phyloP scores from a whole-genome alignment of 1,140 invertebrate species.

The Trachymyrmex septentrionalis region DNA sequence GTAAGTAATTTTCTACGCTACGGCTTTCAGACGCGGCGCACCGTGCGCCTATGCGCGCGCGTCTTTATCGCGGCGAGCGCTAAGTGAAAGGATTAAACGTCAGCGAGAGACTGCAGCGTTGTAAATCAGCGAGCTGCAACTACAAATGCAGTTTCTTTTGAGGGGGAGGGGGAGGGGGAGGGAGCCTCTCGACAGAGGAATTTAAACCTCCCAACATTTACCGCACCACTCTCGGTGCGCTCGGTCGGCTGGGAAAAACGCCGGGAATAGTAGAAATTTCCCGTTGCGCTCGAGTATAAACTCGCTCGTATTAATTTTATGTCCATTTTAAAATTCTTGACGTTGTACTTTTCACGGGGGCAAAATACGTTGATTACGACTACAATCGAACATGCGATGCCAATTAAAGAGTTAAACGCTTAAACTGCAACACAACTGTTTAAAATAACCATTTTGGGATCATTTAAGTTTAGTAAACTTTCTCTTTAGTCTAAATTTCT shows the following conservation, averaged over 20 bases:
- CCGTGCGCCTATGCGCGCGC: conserved; percentile 37
- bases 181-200: conserved; percentile 38
- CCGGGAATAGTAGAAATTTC: conserved; percentile 49
- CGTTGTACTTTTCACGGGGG: neutral
- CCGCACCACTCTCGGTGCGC: conserved; percentile 18
- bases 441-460: neutral
- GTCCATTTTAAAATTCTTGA: conserved; percentile 16
- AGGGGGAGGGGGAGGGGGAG: neutral
- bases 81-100: conserved; percentile 65
- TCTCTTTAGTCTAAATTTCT: neutral
- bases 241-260: conserved; percentile 15
- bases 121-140: conserved; percentile 61
- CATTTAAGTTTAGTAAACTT: neutral
- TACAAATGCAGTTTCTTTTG: conserved; percentile 61
- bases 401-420: neutral
- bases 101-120: conserved; percentile 57
- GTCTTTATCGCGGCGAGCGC: conserved; percentile 57
- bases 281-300: conserved; percentile 10
- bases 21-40: conserved; percentile 16
- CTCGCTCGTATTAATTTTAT: conserved; percentile 51
- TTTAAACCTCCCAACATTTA: conserved; percentile 58
- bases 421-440: neutral
- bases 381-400: neutral
- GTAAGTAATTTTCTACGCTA: conserved; percentile 59
- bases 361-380: neutral